A percentile compares a stretch with the other conserved stretches of the same genome.
Conservation (phyloP, 1,140 invertebrate species). For the Anastrepha obliqua region DNA sequence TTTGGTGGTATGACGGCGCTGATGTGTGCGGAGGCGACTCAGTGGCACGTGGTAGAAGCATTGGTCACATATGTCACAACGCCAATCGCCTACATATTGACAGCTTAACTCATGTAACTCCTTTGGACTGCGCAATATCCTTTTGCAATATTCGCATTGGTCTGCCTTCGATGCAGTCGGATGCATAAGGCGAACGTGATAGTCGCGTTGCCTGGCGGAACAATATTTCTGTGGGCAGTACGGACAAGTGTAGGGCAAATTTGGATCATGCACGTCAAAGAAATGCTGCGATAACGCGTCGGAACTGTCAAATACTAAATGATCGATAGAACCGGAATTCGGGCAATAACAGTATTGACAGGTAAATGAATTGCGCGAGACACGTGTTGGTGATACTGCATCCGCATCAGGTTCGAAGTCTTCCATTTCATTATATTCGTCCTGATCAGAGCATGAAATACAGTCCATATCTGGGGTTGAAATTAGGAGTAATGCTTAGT, state of each 20-base stretch:
- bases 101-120: constrained; percentile 53
- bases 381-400: constrained; percentile 28
- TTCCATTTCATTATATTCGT: constrained; percentile 41
- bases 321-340: constrained; percentile 51
- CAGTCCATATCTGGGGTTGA: neutral
- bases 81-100: constrained; percentile 55
- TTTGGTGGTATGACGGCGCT: constrained; percentile 45
- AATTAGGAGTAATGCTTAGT: neutral
- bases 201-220: constrained; percentile 46
- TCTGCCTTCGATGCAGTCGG: neutral
- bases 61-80: constrained; percentile 53
- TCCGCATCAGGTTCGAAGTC: constrained; percentile 43
- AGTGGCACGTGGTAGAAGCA: constrained; percentile 34
- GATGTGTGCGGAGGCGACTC: constrained; percentile 54
- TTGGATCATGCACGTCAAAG: constrained; percentile 57
- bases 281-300: constrained; percentile 57
- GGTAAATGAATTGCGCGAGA: constrained; percentile 49
- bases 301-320: constrained; percentile 43
- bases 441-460: neutral
- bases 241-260: constrained; percentile 56
- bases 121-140: neutral
- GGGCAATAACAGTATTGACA: constrained; percentile 58
- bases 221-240: constrained; percentile 54
- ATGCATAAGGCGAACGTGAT: constrained; percentile 53
- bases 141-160: constrained; percentile 52